A percentile compares a stretch with the other conserved stretches of the same genome.
Conservation (phyloP, 2,888 invertebrate genomes). For the Argyresthia goedartella region DNA sequence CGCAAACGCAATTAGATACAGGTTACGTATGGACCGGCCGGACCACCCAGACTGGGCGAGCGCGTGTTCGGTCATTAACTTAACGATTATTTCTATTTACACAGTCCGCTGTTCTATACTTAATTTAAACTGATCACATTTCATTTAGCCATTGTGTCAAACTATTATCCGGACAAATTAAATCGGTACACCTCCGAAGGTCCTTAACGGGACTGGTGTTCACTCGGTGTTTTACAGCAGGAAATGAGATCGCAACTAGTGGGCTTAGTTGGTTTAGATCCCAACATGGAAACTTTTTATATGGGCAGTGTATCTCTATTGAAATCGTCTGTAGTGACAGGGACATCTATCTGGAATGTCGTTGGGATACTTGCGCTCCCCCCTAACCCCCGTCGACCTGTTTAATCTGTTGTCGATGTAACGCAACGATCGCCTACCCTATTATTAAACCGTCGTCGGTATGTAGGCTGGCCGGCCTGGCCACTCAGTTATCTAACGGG, state of each 20-base stretch:
- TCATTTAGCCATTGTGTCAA: not conserved
- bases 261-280: no score
- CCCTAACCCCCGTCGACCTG: conserved; percentile 13
- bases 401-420: conserved; percentile 15
- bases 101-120: not conserved
- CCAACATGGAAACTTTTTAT: no score
- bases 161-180: not conserved
- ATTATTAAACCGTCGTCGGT: no score
- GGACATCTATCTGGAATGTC: conserved; percentile 17
- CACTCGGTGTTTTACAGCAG: not conserved
- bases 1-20: conserved; percentile 23
- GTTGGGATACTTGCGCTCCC: conserved; percentile 9
- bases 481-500: no score
- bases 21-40: conserved; percentile 17
- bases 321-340: conserved; percentile 8
- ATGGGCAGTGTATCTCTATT: not conserved
- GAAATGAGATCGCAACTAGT: not conserved
- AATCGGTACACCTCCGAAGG: not conserved
- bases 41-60: conserved; percentile 14
- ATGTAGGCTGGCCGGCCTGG: not conserved
- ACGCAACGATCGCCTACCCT: conserved; percentile 9
- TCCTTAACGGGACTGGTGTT: not conserved
- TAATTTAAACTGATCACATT: not conserved
- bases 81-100: conserved; percentile 24
- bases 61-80: conserved; percentile 22